phyloP scores from a whole-genome alignment of 2,888 invertebrate genomes.

The Automeris io region DNA sequence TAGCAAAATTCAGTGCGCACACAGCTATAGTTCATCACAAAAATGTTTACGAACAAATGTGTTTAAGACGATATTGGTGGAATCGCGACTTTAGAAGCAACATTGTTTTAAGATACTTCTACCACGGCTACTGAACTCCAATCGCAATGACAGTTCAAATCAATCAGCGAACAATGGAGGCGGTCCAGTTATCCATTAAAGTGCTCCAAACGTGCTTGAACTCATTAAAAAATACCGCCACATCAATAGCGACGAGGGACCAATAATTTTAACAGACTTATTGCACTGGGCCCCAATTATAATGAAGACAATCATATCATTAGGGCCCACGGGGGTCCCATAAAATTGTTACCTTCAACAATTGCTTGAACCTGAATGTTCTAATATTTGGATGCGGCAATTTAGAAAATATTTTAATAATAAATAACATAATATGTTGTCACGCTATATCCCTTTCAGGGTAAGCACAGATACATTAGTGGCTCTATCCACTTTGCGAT shows the following conservation, averaged over 20 bases:
- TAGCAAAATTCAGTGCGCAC: no score
- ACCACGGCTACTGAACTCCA: no score
- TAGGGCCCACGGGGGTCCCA: constrained; percentile 42
- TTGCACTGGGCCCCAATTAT: constrained; percentile 62
- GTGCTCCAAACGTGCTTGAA: constrained; percentile 15
- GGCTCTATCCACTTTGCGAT: no score
- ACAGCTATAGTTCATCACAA: no score
- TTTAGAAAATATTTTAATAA: no score
- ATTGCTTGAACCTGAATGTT: constrained; percentile 28
- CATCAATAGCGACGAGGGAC: constrained; percentile 36
- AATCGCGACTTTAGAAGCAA: no score
- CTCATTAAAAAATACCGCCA: constrained; percentile 48
- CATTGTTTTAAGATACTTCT: no score
- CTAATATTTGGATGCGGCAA: constrained; percentile 28
- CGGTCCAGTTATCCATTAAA: constrained; percentile 14
- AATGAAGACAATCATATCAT: constrained; percentile 70
- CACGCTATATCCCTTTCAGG: no score
- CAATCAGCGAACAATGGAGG: constrained; percentile 31
- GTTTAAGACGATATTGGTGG: no score
- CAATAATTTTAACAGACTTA: constrained; percentile 55
- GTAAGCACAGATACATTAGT: no score
- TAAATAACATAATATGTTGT: no score
- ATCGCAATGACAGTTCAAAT: constrained; percentile 16
- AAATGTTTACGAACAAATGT: no score
- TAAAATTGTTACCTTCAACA: constrained; percentile 46